phyloP scores from a whole-genome alignment of 1,140 invertebrate species.

The Ectropis grisescens region DNA sequence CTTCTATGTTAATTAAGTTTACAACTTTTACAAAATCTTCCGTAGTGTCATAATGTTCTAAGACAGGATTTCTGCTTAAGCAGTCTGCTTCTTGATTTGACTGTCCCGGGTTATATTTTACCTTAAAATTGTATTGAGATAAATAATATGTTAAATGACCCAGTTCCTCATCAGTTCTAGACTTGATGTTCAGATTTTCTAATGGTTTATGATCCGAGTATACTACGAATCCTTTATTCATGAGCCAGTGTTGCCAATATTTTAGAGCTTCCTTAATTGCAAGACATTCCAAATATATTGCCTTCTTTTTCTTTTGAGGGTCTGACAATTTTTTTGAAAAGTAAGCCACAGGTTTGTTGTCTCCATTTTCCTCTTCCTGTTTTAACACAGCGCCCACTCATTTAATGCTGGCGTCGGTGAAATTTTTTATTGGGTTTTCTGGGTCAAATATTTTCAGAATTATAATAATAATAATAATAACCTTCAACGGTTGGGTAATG shows the following conservation, averaged over 20 bases:
- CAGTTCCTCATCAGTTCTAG: too few relatives aligned
- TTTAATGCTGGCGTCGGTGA: conserved; percentile 27
- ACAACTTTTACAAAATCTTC: conserved; percentile 12
- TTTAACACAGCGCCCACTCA: conserved; percentile 33
- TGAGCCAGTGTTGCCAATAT: too few relatives aligned
- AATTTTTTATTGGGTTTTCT: conserved; percentile 23
- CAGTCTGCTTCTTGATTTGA: conserved; percentile 40
- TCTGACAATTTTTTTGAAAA: too few relatives aligned
- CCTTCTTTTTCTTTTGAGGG: conserved; percentile 19
- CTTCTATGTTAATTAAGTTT: conserved; percentile 11
- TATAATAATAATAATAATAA: too few relatives aligned
- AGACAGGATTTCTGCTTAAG: conserved; percentile 40
- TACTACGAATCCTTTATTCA: conserved; percentile 37
- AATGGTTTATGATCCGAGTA: conserved; percentile 50
- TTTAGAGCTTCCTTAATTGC: too few relatives aligned
- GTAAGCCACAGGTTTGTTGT: too few relatives aligned
- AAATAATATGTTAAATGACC: too few relatives aligned
- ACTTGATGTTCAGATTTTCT: conserved; percentile 38
- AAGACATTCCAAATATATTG: too few relatives aligned
- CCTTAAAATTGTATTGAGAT: conserved; percentile 40
- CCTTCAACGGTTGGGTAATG: too few relatives aligned
- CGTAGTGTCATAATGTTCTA: conserved; percentile 17
- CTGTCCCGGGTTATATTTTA: conserved; percentile 39
- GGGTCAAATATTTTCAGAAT: conserved; percentile 34
- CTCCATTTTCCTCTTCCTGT: conserved; percentile 6